Conservation (phyloP, 2,113 vertebrate genomes). For the Rafetus swinhoei region DNA sequence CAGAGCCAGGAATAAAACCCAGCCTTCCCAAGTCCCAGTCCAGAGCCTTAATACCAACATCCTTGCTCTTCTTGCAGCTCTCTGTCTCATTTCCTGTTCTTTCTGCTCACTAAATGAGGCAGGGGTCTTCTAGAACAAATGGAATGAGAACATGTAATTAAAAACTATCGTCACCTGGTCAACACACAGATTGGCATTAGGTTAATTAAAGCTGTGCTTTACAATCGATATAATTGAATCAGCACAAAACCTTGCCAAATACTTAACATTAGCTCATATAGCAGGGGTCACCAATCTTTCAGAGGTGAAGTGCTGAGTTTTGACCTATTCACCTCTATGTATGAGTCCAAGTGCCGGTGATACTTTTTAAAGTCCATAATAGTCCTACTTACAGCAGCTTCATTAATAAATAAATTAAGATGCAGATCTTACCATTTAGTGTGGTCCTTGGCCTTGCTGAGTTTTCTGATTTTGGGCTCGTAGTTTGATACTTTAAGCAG, state of each 20-base stretch:
- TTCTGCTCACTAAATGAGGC: neutral
- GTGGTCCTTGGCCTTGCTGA: no score
- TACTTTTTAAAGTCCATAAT: no score
- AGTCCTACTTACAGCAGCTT: no score
- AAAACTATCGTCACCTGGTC: neutral
- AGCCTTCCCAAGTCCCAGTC: neutral
- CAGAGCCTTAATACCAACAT: neutral
- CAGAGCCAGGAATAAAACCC: neutral
- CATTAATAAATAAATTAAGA: no score
- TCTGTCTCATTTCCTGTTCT: neutral
- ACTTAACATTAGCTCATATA: neutral
- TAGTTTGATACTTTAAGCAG: no score
- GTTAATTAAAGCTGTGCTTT: neutral
- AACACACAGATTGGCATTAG: conserved; percentile 28
- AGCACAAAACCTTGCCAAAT: neutral
- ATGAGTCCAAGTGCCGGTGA: no score
- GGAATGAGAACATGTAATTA: neutral
- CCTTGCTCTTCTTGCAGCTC: neutral
- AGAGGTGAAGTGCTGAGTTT: no score
- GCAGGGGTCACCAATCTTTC: no score
- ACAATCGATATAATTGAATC: neutral
- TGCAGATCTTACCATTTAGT: no score
- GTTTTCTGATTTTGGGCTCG: no score
- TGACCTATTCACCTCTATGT: no score
- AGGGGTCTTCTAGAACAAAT: neutral